A percentile compares a stretch with the other conserved stretches of the same genome.
Conservation (phyloP, 2,113 vertebrate species). For the Gnathonemus echidnorhynchus region DNA sequence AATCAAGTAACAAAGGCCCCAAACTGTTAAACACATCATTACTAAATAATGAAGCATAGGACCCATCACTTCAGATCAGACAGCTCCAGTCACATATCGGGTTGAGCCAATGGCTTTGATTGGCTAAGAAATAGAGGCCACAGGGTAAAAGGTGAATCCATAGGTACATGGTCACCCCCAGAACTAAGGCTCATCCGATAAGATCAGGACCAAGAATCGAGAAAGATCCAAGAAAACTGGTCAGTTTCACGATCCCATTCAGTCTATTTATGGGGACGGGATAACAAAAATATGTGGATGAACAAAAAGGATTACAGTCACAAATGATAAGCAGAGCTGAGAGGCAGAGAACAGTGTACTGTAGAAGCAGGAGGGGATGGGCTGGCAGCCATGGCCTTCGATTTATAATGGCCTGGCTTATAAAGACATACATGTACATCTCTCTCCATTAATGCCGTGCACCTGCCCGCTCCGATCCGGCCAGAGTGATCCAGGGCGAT, state of each 20-base stretch:
- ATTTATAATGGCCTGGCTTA: neutral
- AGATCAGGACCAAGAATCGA: neutral
- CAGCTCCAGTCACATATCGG: neutral
- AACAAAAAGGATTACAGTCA: neutral
- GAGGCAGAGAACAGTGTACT: neutral
- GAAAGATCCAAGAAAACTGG: neutral
- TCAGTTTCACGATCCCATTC: neutral
- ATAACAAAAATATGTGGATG: neutral
- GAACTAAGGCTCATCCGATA: neutral
- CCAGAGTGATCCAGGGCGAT: neutral
- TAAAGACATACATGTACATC: neutral
- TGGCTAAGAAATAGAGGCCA: neutral
- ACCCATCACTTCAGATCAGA: neutral
- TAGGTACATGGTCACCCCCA: neutral
- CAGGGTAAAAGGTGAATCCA: neutral
- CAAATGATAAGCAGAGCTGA: neutral
- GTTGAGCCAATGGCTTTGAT: neutral
- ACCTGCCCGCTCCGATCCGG: neutral
- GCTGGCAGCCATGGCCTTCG: neutral
- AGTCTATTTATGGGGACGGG: neutral
- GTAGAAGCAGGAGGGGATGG: neutral
- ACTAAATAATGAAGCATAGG: neutral
- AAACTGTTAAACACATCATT: neutral
- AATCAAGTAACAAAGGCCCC: neutral
- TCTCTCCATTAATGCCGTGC: neutral